These are phyloP conservation scores for Varecia variegata DNA, from an alignment of 2,797 vertebrate species.

Conservation along the genomic window DNA sequence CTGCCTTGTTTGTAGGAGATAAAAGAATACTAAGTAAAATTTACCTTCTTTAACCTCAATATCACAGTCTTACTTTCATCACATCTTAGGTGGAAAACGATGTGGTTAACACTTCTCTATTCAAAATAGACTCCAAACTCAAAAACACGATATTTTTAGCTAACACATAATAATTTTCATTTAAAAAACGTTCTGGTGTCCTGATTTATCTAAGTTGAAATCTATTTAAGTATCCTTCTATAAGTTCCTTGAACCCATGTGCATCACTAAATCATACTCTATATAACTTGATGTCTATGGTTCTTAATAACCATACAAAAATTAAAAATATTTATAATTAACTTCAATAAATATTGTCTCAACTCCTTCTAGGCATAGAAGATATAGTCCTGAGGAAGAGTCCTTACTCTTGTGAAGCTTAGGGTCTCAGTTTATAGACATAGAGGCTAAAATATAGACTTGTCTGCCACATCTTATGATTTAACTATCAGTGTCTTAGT, in stretches of 20 bases:
- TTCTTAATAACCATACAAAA: not conserved
- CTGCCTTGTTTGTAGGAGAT: not conserved
- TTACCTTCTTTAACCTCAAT: not conserved
- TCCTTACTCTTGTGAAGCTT: not conserved
- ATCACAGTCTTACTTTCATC: slow-evolving; percentile 35
- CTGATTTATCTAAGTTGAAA: not conserved
- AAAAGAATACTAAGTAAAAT: slow-evolving; percentile 10
- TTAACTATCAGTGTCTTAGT: not conserved
- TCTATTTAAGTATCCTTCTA: not conserved
- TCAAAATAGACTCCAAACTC: slow-evolving; percentile 51
- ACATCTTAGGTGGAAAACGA: slow-evolving; percentile 58
- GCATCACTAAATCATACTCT: not conserved
- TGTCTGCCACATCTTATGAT: not conserved
- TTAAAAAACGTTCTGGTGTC: not conserved
- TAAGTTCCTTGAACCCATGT: not conserved
- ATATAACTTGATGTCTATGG: not conserved
- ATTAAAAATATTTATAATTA: not conserved
- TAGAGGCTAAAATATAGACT: not conserved
- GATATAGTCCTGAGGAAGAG: not conserved
- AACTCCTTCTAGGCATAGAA: not conserved
- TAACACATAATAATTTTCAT: slow-evolving; percentile 16
- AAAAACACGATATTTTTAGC: not conserved
- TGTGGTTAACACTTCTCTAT: slow-evolving; percentile 48
- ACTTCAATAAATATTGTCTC: not conserved
- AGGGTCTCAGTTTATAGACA: not conserved